These are phyloP conservation scores for Mercenaria mercenaria DNA, from an alignment of 1,140 invertebrate species.

Conservation along the genomic window DNA sequence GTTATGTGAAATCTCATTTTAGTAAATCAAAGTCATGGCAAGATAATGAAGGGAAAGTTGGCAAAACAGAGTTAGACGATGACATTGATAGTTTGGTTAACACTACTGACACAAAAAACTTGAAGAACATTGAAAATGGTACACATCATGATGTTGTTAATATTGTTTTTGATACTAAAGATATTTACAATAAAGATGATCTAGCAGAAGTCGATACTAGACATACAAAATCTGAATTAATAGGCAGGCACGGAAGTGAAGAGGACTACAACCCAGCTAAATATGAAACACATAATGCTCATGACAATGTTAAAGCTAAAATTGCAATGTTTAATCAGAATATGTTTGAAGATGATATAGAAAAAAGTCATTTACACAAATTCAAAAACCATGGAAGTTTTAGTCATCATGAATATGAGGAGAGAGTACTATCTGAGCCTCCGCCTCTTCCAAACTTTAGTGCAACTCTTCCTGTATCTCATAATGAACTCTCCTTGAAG, in stretches of 20 bases:
- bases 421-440: background rate
- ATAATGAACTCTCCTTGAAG: slow-evolving; percentile 49
- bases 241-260: background rate
- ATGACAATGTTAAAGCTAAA: slow-evolving; percentile 44
- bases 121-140: background rate
- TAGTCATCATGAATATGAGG: background rate
- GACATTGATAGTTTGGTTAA: background rate
- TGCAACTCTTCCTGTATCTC: slow-evolving; percentile 15
- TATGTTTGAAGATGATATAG: background rate
- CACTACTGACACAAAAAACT: background rate
- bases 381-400: background rate
- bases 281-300: background rate
- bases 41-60: background rate
- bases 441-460: slow-evolving; percentile 62
- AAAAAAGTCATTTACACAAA: background rate
- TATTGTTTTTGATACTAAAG: background rate
- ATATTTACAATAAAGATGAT: background rate
- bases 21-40: slow-evolving; percentile 19
- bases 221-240: background rate
- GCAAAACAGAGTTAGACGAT: background rate
- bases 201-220: background rate
- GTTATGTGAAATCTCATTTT: slow-evolving; percentile 66
- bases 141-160: slow-evolving; percentile 23
- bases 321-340: slow-evolving; percentile 56
- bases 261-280: background rate